These are phyloP conservation scores for Tenthredo amoena DNA, from an alignment of 2,888 invertebrate genomes.

Conservation along the genomic window DNA sequence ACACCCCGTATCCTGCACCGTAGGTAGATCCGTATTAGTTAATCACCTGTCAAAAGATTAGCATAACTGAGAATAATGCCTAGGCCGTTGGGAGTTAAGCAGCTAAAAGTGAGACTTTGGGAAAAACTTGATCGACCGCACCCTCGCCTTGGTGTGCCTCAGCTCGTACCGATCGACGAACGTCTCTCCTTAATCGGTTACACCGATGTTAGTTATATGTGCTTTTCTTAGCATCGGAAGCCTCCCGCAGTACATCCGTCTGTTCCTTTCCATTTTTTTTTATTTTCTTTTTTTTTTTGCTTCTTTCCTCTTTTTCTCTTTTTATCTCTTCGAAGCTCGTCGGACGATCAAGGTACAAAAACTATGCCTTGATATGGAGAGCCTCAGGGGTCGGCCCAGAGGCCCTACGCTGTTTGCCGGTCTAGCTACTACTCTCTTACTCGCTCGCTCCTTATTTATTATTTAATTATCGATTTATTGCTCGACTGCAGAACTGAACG, in stretches of 20 bases:
- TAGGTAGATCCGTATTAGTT: slow-evolving; percentile 39
- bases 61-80: slow-evolving; percentile 45
- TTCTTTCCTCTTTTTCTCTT: not conserved
- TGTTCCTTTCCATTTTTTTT: not conserved
- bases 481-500: slow-evolving; percentile 54
- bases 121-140: slow-evolving; percentile 46
- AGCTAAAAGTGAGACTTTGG: slow-evolving; percentile 39
- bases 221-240: not conserved
- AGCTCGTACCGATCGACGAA: slow-evolving; percentile 3
- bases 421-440: slow-evolving; percentile 4
- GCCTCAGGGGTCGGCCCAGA: slow-evolving; percentile 40
- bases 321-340: not conserved
- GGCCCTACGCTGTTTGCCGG: not conserved
- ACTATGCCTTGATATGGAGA: slow-evolving; percentile 43
- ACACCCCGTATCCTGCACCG: not conserved
- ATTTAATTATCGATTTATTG: slow-evolving; percentile 75
- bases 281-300: not conserved
- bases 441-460: slow-evolving; percentile 70
- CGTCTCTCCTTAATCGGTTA: slow-evolving; percentile 47
- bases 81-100: slow-evolving; percentile 24
- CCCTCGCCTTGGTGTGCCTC: not conserved
- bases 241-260: slow-evolving; percentile 27
- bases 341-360: slow-evolving; percentile 29
- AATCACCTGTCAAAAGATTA: slow-evolving; percentile 47
- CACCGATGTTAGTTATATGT: slow-evolving; percentile 11